Evolutionary conservation across 1,140 invertebrate species (phyloP), one percentile per base, ranked within the genome.

Genomic region (Eupeodes corollae): DNA sequence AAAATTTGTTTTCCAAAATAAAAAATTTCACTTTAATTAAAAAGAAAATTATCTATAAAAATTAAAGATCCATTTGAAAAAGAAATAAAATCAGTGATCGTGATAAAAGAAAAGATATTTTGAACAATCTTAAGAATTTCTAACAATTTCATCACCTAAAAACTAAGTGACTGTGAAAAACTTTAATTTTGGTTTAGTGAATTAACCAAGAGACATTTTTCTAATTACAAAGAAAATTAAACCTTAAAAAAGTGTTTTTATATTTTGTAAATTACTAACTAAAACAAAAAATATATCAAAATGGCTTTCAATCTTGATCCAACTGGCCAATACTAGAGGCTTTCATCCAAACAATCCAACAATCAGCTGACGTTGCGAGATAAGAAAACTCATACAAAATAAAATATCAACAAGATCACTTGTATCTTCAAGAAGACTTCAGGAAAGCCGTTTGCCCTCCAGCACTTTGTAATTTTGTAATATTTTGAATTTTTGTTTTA

Each of bases 301-400:
- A 61, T 61, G 57, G 57, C 59, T 51, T 47, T 51, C 49, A 56
- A 57, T 49, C 52, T 62, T 53, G 58, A 58, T 52, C 56, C 56
- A 49, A 60, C 58, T 49, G 58, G 56, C 46, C 58, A 58, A 48
- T 60, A 58, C 44, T 58, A 26, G 8, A 26, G 21, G 21, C 21
- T 26, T 26, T 26, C 8, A 26, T 5, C 8, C n/a, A n/a, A 26
- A 5, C 21, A 26, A 26, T 26, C 21, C 3, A 26, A 26, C 21
- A 26, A 26, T 26, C 21, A 26, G 21, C 21, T 26, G 21, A 5
- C 8, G 3, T 26, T 26, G 31, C 51, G 46, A 37, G 38, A 30
- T 6, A 5, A 21, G 8, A 35, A 18, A 32, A 37, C 13, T 26
- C 13, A 34, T 12, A 15, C 39, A 26, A 8, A 40, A 38, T 14